Percentiles rank a stretch among this genome's conserved stretches.
phyloP scores from a whole-genome alignment of 1,140 invertebrate species.

The Centruroides vittatus region DNA sequence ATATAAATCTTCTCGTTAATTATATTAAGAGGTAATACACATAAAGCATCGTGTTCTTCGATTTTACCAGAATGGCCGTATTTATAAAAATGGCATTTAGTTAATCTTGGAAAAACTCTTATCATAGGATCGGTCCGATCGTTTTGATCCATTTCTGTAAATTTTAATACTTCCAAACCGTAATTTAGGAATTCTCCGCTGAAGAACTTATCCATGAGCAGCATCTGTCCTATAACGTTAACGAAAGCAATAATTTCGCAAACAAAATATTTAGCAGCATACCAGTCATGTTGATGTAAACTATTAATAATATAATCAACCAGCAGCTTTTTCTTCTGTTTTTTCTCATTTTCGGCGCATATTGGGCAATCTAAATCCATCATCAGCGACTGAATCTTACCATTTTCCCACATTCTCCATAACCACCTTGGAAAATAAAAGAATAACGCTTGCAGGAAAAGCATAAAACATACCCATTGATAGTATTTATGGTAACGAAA shows the following conservation, averaged over 20 bases:
- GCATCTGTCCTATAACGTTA: conserved; percentile 94
- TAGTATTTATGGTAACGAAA: conserved; percentile 90
- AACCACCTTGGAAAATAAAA: conserved; percentile 91
- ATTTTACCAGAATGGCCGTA: conserved; percentile 67
- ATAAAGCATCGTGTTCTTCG: conserved; percentile 68
- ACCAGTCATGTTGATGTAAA: conserved; percentile 85
- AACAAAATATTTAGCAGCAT: conserved; percentile 86
- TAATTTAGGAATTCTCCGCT: conserved; percentile 91
- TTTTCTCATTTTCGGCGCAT: conserved; percentile 86
- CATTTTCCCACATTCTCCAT: conserved; percentile 93
- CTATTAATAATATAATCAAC: conserved; percentile 89
- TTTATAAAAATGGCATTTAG: conserved; percentile 76
- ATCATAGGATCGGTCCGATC: conserved; percentile 87
- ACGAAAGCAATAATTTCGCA: conserved; percentile 76
- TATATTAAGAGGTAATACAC: conserved; percentile 71
- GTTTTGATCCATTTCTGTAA: conserved; percentile 84
- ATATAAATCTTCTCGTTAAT: conserved; percentile 85
- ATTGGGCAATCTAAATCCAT: conserved; percentile 86
- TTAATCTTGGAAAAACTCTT: conserved; percentile 82
- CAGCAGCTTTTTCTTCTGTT: conserved; percentile 88
- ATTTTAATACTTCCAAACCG: conserved; percentile 84
- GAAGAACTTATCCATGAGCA: conserved; percentile 92
- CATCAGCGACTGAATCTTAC: conserved; percentile 87
- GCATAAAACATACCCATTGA: conserved; percentile 88
- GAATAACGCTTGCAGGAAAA: conserved; percentile 39